These are phyloP conservation scores for Anagyrus pseudococci DNA, from an alignment of 2,888 invertebrate genomes.

Conservation along the genomic window DNA sequence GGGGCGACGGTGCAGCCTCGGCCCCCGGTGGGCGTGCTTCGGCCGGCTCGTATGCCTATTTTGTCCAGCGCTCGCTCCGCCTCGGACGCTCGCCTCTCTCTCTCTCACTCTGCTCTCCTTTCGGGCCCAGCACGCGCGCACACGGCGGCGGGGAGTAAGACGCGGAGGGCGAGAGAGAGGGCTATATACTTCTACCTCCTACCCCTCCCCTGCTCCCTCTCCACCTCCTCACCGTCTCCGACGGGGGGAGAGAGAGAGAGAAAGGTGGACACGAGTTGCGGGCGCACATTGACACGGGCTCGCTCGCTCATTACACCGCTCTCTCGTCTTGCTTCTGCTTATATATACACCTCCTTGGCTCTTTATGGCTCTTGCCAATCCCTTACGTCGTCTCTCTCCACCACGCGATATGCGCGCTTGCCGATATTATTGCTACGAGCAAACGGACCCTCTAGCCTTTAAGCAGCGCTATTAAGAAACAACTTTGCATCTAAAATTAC, in stretches of 20 bases:
- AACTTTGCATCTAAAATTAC: too few species aligned
- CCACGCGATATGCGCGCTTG: too few species aligned
- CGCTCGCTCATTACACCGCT: slow-evolving; percentile 24
- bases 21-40: slow-evolving; percentile 56
- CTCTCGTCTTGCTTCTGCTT: background rate
- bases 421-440: too few species aligned
- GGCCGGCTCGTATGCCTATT: slow-evolving; percentile 47
- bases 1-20: slow-evolving; percentile 38
- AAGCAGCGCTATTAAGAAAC: too few species aligned
- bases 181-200: background rate
- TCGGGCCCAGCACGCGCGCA: too few species aligned
- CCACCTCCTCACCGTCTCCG: background rate
- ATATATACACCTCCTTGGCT: background rate
- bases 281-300: slow-evolving; percentile 15
- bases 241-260: slow-evolving; percentile 5
- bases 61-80: slow-evolving; percentile 56
- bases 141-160: too few species aligned
- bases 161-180: too few species aligned
- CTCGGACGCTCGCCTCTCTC: slow-evolving; percentile 47
- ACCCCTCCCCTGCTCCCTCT: background rate
- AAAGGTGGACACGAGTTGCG: background rate
- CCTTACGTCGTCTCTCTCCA: too few species aligned
- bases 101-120: too few species aligned
- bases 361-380: too few species aligned
- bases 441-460: too few species aligned